Conservation (phyloP, 2,113 vertebrate species). For the Micronycteris hirsuta region DNA sequence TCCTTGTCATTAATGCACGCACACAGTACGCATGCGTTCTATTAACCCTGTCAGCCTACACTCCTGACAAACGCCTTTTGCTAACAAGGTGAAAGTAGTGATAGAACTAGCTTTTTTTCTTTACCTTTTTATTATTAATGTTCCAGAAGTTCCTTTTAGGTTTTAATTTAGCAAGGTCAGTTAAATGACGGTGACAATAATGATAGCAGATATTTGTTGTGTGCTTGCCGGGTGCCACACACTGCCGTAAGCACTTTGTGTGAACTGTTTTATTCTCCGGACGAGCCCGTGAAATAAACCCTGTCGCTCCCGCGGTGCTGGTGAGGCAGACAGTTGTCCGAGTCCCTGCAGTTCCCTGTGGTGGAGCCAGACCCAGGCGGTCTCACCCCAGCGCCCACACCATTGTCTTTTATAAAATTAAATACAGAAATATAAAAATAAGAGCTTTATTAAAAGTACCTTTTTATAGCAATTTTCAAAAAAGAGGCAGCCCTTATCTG, state of each 20-base stretch:
- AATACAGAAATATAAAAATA: not conserved
- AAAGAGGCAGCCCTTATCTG: not conserved
- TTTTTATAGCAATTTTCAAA: constrained; percentile 4
- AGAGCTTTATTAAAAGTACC: not conserved
- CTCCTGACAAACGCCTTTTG: constrained; percentile 70
- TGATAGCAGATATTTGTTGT: not conserved
- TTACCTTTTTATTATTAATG: constrained; percentile 1
- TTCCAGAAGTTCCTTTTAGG: constrained; percentile 3
- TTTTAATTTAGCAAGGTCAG: constrained; percentile 17
- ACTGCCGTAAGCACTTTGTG: not conserved
- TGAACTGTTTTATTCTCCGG: not conserved
- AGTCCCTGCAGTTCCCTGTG: not conserved
- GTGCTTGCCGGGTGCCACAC: not conserved
- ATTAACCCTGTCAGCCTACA: constrained; percentile 80
- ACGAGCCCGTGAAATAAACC: not conserved
- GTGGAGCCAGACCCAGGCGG: not conserved
- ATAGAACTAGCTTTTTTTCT: constrained; percentile 15
- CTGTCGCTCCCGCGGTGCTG: not conserved
- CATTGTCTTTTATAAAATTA: constrained; percentile 14
- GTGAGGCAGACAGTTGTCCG: not conserved
- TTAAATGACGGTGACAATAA: not conserved
- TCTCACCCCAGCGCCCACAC: not conserved
- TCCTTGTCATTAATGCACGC: constrained; percentile 85
- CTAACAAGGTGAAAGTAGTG: constrained; percentile 64
- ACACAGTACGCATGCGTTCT: constrained; percentile 82